Base-by-base conservation (phyloP, 2,888 invertebrate genomes). In the Acanthosepion pharaonis region DNA sequence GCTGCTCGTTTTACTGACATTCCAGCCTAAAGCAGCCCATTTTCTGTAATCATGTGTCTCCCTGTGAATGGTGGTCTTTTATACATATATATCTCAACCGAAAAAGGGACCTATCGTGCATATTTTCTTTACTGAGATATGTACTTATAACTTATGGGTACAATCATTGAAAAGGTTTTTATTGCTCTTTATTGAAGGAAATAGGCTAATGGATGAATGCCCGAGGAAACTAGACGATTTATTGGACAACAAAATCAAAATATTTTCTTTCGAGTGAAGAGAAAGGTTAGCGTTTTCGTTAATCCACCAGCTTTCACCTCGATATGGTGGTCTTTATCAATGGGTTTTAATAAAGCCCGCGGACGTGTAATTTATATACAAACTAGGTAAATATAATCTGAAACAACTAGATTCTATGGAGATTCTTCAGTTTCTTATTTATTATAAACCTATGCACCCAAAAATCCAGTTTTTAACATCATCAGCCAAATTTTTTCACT, bases 321-420 rank as follows among this genome's bases (percentile, higher is more conserved):
- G n/a, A 78, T 78, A 78, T n/a, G 78, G n/a, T 78, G 78, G n/a
- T 78, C 78, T 78, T 78, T 78, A 78, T 78, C 78, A 78, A 78
- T 78, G 78, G 78, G n/a, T n/a, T 11, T 78, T 78, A 15, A 78
- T 3, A 78, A 78, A 78, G n/a, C 78, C 78, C 78, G 78, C 33
- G 78, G 78, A 78, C 9, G n/a, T 59, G 78, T 33, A 78, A 78
- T 78, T n/a, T 78, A 78, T 78, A 78, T 33, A n/a, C 33, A n/a
- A 78, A 78, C n/a, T 33, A n/a, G n/a, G n/a, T 78, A 33, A 78
- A 78, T 78, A 78, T 78, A 78, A 78, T 78, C 78, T 15, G 5
- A 78, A 78, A 78, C 78, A 33, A 11, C 15, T 78, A 33, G 15
- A n/a, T 78, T 33, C 78, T 33, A 3, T 18, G n/a, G n/a, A 78